phyloP scores from a whole-genome alignment of 53 echinoderm and acorn worm species.

The Paracentrotus lividus region DNA sequence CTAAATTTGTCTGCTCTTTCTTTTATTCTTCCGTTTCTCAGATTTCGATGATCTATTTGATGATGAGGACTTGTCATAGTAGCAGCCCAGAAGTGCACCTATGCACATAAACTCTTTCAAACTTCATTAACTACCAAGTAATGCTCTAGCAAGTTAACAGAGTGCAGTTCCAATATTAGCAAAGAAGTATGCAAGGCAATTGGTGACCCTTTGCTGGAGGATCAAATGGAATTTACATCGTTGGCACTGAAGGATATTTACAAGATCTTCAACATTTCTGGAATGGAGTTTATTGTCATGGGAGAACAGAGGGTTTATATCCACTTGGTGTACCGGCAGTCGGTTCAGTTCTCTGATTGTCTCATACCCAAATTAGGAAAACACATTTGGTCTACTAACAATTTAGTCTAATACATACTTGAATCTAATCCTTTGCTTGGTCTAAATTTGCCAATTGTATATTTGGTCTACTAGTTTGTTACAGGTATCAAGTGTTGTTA shows the following conservation, averaged over 20 bases:
- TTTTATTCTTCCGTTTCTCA: slow-evolving; percentile 39
- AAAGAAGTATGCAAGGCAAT: neutral
- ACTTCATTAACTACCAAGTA: neutral
- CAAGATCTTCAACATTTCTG: neutral
- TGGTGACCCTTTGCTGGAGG: neutral
- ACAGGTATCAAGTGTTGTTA: no score
- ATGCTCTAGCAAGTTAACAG: neutral
- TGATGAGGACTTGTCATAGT: slow-evolving; percentile 95
- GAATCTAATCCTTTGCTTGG: no score
- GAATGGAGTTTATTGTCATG: neutral
- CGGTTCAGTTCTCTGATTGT: no score
- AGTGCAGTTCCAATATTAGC: neutral
- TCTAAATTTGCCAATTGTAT: no score
- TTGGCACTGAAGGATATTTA: neutral
- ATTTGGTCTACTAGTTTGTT: no score
- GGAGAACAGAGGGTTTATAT: neutral
- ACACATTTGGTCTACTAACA: no score
- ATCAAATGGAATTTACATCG: neutral
- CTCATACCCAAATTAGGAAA: no score
- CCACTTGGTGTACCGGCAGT: no score
- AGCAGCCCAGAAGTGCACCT: neutral
- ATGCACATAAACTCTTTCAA: neutral
- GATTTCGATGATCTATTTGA: slow-evolving; percentile 99
- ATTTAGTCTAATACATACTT: no score
- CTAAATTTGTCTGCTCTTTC: neutral